Base-by-base conservation (phyloP, 2,888 invertebrate species). In the Lucinisca nassula region DNA sequence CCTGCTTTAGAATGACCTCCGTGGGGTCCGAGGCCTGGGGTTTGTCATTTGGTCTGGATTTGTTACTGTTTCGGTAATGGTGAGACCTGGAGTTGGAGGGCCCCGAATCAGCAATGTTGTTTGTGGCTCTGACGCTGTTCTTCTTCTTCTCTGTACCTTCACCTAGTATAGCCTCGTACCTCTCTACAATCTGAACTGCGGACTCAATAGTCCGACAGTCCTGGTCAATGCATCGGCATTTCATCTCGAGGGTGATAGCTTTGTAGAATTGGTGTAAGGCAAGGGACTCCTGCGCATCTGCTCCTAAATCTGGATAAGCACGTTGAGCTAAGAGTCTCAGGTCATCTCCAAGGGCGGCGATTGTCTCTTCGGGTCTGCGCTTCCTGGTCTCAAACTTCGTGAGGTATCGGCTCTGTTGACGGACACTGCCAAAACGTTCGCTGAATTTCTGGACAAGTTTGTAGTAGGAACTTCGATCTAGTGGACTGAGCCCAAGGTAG, bases 261-360 rank as follows among this genome's bases (percentile, higher is more conserved):
- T 82, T 85, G 70, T 88, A 85, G 17, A 88, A 72, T 45, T 88
- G 88, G 37, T 88, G 79, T n/a, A n/a, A n/a, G n/a, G n/a, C n/a
- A n/a, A n/a, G n/a, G n/a, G n/a, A n/a, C n/a, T n/a, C n/a, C n/a
- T n/a, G n/a, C 21, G 49, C 74, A 45, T 45, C 74, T 12, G 74
- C 21, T 17, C 45, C 74, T 74, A 74, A 24, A 49, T 74, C 49
- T 17, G 45, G 74, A 32, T 74, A 74, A 21, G 74, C 74, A 35
- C 40, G 6, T 30, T 74, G 74, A 27, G 45, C 49, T n/a, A 74
- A 32, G 30, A 74, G 74, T 30, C 74, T 40, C 49, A 74, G 1
- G 74, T 1, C 74, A 74, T 45, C 49, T 74, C 74, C 74, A 45
- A 74, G 49, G 74, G 74, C 40, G 14, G 74, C 74, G 14, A 27